Conservation (phyloP, 2,797 vertebrate genomes). For the Nannoperca obscura region DNA sequence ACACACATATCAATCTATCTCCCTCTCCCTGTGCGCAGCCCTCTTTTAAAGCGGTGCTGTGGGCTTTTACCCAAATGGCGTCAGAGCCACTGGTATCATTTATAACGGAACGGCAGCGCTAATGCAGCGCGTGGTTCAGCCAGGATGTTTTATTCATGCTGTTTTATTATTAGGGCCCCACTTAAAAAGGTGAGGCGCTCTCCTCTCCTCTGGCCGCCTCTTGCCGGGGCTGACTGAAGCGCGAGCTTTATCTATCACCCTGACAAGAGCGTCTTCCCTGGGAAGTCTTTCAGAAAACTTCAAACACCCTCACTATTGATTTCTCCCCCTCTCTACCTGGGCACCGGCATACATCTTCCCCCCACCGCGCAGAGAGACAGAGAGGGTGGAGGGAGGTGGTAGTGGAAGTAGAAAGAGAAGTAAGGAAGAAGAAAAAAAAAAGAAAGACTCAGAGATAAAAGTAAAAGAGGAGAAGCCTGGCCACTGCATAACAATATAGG, state of each 20-base stretch:
- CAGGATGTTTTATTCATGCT: slow-evolving; percentile 91
- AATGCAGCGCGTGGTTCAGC: slow-evolving; percentile 86
- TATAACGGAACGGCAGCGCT: slow-evolving; percentile 87
- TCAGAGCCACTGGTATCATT: slow-evolving; percentile 87
- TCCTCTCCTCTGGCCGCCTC: slow-evolving; percentile 82
- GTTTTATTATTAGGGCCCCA: slow-evolving; percentile 91
- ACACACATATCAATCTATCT: slow-evolving; percentile 85
- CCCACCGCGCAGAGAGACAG: slow-evolving; percentile 68
- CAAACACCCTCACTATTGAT: slow-evolving; percentile 90
- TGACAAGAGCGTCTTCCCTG: slow-evolving; percentile 89
- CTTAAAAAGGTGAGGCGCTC: slow-evolving; percentile 90
- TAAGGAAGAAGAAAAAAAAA: slow-evolving; percentile 63
- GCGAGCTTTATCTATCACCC: slow-evolving; percentile 89
- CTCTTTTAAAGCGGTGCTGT: slow-evolving; percentile 88
- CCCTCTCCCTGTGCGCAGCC: slow-evolving; percentile 73
- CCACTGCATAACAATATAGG: slow-evolving; percentile 82
- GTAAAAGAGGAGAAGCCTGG: slow-evolving; percentile 74
- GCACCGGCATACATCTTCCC: slow-evolving; percentile 85
- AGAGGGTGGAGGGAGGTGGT: slow-evolving; percentile 64
- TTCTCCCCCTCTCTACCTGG: slow-evolving; percentile 85
- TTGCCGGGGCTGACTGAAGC: slow-evolving; percentile 80
- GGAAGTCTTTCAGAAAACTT: slow-evolving; percentile 92
- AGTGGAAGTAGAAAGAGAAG: slow-evolving; percentile 76
- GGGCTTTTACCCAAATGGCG: slow-evolving; percentile 89
- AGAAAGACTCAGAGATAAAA: slow-evolving; percentile 80